Conservation (phyloP, 2,113 vertebrate genomes). For the Oophaga pumilio region DNA sequence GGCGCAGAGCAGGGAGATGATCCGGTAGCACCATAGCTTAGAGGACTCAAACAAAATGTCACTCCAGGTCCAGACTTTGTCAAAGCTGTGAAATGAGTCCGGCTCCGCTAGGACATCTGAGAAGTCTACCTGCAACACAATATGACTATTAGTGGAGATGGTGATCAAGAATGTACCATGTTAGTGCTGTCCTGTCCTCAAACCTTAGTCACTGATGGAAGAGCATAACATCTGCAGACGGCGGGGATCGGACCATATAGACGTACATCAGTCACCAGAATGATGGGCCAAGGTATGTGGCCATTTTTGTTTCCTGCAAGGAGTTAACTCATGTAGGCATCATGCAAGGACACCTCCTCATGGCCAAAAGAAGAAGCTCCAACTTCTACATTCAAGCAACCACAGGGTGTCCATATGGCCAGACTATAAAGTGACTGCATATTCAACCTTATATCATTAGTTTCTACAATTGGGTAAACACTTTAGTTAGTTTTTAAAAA, state of each 20-base stretch:
- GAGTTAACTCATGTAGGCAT: too few relatives aligned
- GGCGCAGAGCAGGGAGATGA: conserved; percentile 73
- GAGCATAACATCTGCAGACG: too few relatives aligned
- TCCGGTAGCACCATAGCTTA: conserved; percentile 74
- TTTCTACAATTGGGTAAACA: not conserved
- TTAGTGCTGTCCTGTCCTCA: not conserved
- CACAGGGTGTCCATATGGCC: not conserved
- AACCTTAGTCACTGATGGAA: not conserved
- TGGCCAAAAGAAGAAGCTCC: too few relatives aligned
- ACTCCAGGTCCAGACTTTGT: conserved; percentile 76
- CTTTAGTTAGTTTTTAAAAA: not conserved
- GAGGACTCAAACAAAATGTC: conserved; percentile 70
- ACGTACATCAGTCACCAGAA: not conserved
- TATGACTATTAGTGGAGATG: not conserved
- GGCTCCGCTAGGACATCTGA: conserved; percentile 76
- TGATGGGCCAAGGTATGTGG: not conserved
- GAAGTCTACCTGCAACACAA: conserved; percentile 73
- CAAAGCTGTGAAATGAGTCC: conserved; percentile 66
- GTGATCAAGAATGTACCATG: not conserved
- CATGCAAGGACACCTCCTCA: too few relatives aligned
- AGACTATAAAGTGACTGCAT: not conserved
- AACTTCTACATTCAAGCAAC: not conserved
- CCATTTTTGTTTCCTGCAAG: too few relatives aligned
- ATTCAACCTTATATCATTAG: not conserved
- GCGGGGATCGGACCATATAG: not conserved